Conservation (phyloP, 2,113 vertebrate genomes). For the Syngnathus floridae region DNA sequence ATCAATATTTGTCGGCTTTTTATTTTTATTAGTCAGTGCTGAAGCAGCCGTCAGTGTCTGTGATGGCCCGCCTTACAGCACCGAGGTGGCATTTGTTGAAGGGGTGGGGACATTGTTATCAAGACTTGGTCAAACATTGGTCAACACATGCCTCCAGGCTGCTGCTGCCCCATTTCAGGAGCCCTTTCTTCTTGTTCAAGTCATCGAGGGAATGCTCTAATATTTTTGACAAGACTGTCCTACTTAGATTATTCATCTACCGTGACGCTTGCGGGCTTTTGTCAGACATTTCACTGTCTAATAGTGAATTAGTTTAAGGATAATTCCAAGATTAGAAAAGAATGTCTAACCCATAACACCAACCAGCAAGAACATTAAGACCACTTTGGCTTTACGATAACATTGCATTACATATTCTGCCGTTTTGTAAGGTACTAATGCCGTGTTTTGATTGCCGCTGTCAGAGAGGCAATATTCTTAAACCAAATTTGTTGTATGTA, state of each 20-base stretch:
- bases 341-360: no score
- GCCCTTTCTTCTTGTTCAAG: conserved; percentile 18
- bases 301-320: no score
- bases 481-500: no score
- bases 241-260: conserved; percentile 39
- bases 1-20: background rate
- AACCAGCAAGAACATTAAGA: no score
- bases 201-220: conserved; percentile 31
- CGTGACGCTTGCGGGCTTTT: conserved; percentile 18
- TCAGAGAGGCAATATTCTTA: no score
- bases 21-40: background rate
- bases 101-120: conserved; percentile 13
- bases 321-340: no score
- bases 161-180: conserved; percentile 38
- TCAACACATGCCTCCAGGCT: conserved; percentile 28
- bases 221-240: conserved; percentile 51
- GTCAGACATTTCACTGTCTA: background rate
- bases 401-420: no score
- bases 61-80: background rate
- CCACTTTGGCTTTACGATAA: no score
- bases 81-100: conserved; percentile 13
- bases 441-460: no score
- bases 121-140: conserved; percentile 18
- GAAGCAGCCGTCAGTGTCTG: background rate
- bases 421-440: no score